These are phyloP conservation scores for Coracias cyanogaster DNA, from an alignment of 2,797 vertebrate genomes.

Conservation along the genomic window DNA sequence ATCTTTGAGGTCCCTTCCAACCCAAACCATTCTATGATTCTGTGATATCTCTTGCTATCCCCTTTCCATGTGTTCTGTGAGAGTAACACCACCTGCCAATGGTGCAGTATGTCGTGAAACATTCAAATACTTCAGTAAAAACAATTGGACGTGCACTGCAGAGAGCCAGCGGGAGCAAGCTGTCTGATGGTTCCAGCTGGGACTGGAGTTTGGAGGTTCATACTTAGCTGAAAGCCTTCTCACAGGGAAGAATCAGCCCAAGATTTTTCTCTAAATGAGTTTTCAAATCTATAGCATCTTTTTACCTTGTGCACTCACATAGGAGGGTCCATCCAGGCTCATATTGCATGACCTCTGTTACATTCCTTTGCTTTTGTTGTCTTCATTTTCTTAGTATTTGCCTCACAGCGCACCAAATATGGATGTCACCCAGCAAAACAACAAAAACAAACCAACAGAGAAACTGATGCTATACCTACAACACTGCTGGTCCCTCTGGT, in stretches of 20 bases:
- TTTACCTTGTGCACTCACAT: neutral
- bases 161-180: neutral
- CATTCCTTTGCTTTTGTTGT: neutral
- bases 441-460: neutral
- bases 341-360: neutral
- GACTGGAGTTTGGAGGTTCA: neutral
- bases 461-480: neutral
- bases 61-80: neutral
- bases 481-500: neutral
- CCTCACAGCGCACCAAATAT: neutral
- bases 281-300: neutral
- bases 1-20: too few species aligned
- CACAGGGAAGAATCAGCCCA: neutral
- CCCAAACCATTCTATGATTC: too few species aligned
- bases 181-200: neutral
- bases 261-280: neutral
- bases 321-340: neutral
- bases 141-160: too few species aligned
- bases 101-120: neutral
- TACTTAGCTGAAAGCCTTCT: neutral
- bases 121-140: neutral
- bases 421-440: neutral
- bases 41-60: neutral
- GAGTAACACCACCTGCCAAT: neutral
- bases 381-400: neutral